These are phyloP conservation scores for Sphaerophoria rueppellii DNA, from an alignment of 2,888 invertebrate species.

Conservation along the genomic window DNA sequence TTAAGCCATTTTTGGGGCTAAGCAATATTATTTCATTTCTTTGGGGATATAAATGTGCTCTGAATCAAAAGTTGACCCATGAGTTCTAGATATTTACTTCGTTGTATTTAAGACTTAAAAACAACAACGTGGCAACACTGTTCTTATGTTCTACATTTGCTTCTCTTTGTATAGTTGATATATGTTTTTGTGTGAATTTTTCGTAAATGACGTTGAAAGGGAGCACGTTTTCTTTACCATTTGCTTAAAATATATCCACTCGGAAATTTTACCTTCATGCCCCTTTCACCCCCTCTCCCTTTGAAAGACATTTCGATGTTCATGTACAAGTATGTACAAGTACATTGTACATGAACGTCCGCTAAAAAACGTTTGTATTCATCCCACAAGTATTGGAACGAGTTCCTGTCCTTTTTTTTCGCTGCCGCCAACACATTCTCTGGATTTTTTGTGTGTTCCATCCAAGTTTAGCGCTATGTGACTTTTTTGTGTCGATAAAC, in stretches of 20 bases:
- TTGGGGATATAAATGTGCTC: too few species aligned
- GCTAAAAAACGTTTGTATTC: constrained; percentile 58
- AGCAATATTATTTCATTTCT: too few species aligned
- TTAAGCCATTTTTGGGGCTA: too few species aligned
- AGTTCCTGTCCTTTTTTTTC: not conserved
- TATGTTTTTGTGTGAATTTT: constrained; percentile 38
- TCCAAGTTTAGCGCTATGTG: constrained; percentile 39
- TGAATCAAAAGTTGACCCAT: too few species aligned
- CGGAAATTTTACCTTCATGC: too few species aligned
- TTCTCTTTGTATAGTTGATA: constrained; percentile 46
- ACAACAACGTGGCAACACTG: not conserved
- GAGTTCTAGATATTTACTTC: too few species aligned
- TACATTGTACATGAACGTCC: constrained; percentile 24
- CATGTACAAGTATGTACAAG: not conserved
- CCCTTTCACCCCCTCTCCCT: not conserved
- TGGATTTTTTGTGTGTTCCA: not conserved
- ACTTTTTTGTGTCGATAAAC: constrained; percentile 66
- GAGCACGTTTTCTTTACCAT: constrained; percentile 31
- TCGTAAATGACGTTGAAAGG: constrained; percentile 55
- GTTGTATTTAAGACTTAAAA: too few species aligned
- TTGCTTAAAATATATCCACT: not conserved
- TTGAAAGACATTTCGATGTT: not conserved
- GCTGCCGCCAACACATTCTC: not conserved
- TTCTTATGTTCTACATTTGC: constrained; percentile 8
- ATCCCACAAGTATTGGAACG: constrained; percentile 38